A percentile compares a stretch with the other conserved stretches of the same genome.
phyloP scores from a whole-genome alignment of 2,113 vertebrate species.

The Tauraco erythrolophus region DNA sequence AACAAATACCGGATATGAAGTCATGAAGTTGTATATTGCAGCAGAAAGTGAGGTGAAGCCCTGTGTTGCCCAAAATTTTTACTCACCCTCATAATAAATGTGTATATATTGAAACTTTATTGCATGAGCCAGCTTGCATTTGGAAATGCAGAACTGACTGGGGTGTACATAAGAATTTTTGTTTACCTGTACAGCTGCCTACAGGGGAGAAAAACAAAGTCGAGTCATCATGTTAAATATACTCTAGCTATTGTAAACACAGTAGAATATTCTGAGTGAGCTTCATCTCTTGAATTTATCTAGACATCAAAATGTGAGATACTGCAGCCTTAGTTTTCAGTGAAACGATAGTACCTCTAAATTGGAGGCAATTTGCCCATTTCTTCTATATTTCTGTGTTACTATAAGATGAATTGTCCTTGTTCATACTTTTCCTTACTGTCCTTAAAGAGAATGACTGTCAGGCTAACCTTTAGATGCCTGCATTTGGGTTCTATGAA shows the following conservation, averaged over 20 bases:
- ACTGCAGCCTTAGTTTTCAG: background rate
- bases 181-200: background rate
- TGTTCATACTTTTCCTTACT: background rate
- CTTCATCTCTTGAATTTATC: background rate
- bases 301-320: background rate
- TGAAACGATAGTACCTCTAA: background rate
- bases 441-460: background rate
- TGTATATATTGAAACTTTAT: background rate
- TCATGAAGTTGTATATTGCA: background rate
- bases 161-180: background rate
- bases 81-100: background rate
- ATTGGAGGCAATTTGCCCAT: background rate
- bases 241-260: background rate
- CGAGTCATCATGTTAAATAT: background rate
- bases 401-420: background rate
- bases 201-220: background rate
- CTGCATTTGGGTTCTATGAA: background rate
- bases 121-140: background rate
- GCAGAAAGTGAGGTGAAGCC: background rate
- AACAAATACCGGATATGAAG: background rate
- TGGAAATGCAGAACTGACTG: background rate
- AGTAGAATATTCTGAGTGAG: background rate
- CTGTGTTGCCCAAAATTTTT: background rate
- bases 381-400: background rate
- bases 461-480: background rate